Percentiles rank a stretch among this genome's conserved stretches.
These are phyloP conservation scores for Euplagia quadripunctaria DNA, from an alignment of 2,888 invertebrate genomes.

Conservation along the genomic window DNA sequence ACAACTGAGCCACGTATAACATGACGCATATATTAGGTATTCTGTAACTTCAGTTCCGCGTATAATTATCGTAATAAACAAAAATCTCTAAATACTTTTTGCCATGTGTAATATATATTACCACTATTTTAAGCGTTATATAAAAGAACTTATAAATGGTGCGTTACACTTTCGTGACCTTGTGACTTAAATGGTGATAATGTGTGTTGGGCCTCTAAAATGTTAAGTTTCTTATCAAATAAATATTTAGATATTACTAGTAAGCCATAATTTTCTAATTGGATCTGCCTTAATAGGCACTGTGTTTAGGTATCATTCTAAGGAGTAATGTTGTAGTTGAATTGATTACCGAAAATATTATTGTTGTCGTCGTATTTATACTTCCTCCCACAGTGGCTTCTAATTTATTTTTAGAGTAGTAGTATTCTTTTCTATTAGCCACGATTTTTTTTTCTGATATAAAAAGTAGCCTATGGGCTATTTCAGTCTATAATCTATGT, in stretches of 20 bases:
- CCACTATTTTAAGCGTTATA: conserved; percentile 36
- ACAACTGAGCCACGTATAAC: neutral
- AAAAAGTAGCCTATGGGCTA: too few species aligned
- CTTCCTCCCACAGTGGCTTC: neutral
- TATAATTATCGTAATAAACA: neutral
- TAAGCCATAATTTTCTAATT: neutral
- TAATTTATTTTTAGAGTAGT: neutral
- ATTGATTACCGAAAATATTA: neutral
- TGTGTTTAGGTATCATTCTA: too few species aligned
- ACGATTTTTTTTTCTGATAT: too few species aligned
- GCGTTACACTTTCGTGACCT: conserved; percentile 62
- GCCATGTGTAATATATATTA: conserved; percentile 26
- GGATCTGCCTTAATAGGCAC: too few species aligned
- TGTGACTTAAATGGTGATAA: conserved; percentile 53
- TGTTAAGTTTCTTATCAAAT: conserved; percentile 12
- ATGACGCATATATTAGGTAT: neutral
- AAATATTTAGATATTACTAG: neutral
- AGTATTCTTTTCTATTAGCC: too few species aligned
- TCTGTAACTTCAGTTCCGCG: neutral
- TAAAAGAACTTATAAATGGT: conserved; percentile 40
- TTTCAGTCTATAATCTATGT: too few species aligned
- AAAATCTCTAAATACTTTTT: conserved; percentile 17
- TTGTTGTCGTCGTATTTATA: neutral
- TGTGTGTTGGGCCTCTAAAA: conserved; percentile 52
- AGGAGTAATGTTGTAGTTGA: too few species aligned